A percentile compares a stretch with the other conserved stretches of the same genome.
These are phyloP conservation scores for Heliornis fulica DNA, from an alignment of 2,113 vertebrate species.

Conservation along the genomic window DNA sequence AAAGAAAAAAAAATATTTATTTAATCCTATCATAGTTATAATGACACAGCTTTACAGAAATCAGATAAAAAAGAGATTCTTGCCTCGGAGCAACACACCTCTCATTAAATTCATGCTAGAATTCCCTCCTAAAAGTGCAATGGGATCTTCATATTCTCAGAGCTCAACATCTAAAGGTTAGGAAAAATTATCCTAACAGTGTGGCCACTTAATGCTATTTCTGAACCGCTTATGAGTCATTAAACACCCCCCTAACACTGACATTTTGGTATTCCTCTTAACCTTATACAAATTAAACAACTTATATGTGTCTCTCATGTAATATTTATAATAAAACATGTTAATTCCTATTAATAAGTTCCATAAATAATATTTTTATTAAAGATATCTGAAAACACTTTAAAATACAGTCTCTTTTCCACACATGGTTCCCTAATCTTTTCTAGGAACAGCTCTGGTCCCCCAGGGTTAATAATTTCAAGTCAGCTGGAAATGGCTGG, in stretches of 20 bases:
- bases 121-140: background rate
- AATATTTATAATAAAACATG: background rate
- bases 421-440: background rate
- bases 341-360: background rate
- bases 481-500: accelerated
- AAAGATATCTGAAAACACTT: background rate
- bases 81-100: background rate
- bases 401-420: background rate
- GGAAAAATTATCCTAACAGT: background rate
- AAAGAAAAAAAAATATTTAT: background rate
- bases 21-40: conserved; percentile 10
- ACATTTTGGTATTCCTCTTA: background rate
- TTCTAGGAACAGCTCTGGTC: background rate
- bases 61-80: background rate
- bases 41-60: background rate
- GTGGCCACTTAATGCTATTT: background rate
- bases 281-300: background rate
- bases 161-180: background rate
- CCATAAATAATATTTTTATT: background rate
- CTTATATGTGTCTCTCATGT: accelerated
- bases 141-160: background rate
- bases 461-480: background rate
- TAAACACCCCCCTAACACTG: background rate
- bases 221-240: background rate
- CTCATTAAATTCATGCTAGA: background rate